These are phyloP conservation scores for Octodon degus DNA, from an alignment of 2,113 vertebrate genomes.

Conservation along the genomic window DNA sequence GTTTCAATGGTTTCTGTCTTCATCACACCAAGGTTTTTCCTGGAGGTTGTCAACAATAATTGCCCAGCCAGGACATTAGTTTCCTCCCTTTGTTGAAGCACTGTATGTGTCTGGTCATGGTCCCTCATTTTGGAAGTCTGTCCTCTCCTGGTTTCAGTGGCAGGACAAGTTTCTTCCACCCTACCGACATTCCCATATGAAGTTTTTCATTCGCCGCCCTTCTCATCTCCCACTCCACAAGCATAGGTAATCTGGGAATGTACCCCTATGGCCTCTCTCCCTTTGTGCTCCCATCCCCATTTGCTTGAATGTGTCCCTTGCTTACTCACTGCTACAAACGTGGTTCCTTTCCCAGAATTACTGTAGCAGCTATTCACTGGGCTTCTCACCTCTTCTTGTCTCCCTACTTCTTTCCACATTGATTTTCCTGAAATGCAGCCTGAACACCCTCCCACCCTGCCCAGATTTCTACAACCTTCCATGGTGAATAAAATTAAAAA, in stretches of 20 bases:
- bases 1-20: not conserved
- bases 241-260: not conserved
- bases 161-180: not conserved
- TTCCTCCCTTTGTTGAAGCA: not conserved
- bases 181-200: not conserved
- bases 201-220: not conserved
- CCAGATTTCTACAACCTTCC: not conserved
- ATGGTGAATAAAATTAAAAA: constrained; percentile 17
- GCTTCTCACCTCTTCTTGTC: not conserved
- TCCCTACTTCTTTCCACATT: constrained; percentile 4
- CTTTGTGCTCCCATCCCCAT: not conserved
- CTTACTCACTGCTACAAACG: not conserved
- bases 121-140: not conserved
- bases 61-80: not conserved
- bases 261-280: not conserved
- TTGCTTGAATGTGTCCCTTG: not conserved
- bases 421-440: not conserved
- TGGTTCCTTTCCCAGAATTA: not conserved
- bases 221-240: not conserved
- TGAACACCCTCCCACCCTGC: not conserved
- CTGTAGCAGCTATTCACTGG: not conserved
- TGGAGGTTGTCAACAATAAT: not conserved
- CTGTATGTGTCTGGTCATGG: too few relatives aligned
- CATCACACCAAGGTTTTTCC: not conserved
- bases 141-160: not conserved